Percentiles rank a stretch among this genome's conserved stretches.
Conservation (phyloP, 2,888 invertebrate species). For the Drosophila longiperda region DNA sequence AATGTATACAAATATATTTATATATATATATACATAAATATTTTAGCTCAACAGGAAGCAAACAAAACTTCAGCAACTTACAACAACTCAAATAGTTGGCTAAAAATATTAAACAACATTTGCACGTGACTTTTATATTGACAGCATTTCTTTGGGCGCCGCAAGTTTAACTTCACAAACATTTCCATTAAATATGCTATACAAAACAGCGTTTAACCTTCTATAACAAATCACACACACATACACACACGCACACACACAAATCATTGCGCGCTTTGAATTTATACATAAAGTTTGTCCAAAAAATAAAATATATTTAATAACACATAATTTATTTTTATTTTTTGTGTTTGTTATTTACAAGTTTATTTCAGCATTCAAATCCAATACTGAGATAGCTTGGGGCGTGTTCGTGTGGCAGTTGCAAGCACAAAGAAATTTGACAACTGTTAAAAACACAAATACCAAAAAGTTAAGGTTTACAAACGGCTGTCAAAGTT, state of each 20-base stretch:
- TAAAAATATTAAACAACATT: slow-evolving; percentile 74
- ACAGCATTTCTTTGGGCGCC: slow-evolving; percentile 41
- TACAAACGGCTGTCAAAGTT: not conserved
- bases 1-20: not conserved
- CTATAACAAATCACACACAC: slow-evolving; percentile 36
- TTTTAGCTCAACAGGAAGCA: not conserved
- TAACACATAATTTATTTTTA: slow-evolving; percentile 38
- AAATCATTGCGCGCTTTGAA: slow-evolving; percentile 34
- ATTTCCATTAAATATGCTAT: slow-evolving; percentile 47
- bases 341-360: slow-evolving; percentile 31
- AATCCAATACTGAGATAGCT: slow-evolving; percentile 10
- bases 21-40: slow-evolving; percentile 4
- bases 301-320: slow-evolving; percentile 43
- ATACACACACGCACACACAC: slow-evolving; percentile 1
- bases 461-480: not conserved
- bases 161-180: not conserved
- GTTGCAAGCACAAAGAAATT: not conserved
- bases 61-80: slow-evolving; percentile 25
- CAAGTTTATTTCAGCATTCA: slow-evolving; percentile 28
- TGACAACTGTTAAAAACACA: not conserved
- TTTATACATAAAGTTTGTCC: slow-evolving; percentile 67
- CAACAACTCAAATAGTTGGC: slow-evolving; percentile 36
- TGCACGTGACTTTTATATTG: slow-evolving; percentile 77
- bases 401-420: slow-evolving; percentile 5
- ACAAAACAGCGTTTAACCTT: slow-evolving; percentile 54